phyloP scores from a whole-genome alignment of 2,797 vertebrate genomes.

The Hydrocynus forskahlii region DNA sequence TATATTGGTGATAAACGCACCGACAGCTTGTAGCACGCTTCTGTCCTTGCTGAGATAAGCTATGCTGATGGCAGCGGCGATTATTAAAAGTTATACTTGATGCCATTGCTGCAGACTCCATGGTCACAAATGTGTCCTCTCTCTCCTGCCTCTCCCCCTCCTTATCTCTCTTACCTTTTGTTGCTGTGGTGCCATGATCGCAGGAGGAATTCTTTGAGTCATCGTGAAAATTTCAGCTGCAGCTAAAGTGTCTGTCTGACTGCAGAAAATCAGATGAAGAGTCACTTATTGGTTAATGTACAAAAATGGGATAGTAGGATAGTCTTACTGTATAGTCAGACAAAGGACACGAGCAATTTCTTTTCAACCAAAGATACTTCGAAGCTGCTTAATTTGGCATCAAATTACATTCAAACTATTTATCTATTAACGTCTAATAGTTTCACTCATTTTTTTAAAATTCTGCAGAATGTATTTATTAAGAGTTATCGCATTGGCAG shows the following conservation, averaged over 20 bases:
- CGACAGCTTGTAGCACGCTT: conserved; percentile 67
- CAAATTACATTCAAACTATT: too few species aligned
- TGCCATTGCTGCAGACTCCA: conserved; percentile 51
- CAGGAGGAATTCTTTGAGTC: conserved; percentile 55
- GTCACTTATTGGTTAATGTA: too few species aligned
- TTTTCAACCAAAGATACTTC: too few species aligned
- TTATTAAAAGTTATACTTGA: conserved; percentile 67
- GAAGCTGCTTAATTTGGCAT: too few species aligned
- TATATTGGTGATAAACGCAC: conserved; percentile 65
- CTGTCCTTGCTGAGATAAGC: conserved; percentile 65
- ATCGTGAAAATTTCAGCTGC: conserved; percentile 58
- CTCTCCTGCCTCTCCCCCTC: conserved; percentile 25
- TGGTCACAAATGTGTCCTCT: conserved; percentile 36
- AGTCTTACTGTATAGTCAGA: too few species aligned
- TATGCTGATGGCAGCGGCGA: conserved; percentile 66
- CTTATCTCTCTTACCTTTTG: conserved; percentile 28
- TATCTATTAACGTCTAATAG: too few species aligned
- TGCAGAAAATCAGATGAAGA: too few species aligned
- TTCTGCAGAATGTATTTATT: not conserved
- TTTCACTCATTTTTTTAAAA: too few species aligned
- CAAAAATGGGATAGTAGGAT: too few species aligned
- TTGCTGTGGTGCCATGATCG: conserved; percentile 30
- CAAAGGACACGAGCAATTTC: too few species aligned
- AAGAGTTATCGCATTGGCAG: not conserved
- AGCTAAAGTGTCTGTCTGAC: conserved; percentile 31